Base-by-base conservation (phyloP, 1,140 invertebrate genomes). In the Euglossa dilemma region DNA sequence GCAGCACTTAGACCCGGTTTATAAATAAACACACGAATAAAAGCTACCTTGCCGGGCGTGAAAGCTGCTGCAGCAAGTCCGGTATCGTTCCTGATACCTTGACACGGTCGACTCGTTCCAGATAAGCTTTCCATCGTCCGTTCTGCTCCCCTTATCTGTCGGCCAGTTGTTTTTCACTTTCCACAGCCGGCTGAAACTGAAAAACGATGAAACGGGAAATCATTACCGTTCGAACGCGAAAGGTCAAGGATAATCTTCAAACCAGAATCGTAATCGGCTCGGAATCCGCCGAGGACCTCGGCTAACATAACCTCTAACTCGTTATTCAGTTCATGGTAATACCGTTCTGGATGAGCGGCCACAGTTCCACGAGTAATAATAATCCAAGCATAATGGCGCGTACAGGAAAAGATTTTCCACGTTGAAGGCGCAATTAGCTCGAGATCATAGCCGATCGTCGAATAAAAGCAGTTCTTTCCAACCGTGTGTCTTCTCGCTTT, bases 51-150 rank as follows among this genome's bases (percentile, higher is more conserved):
- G 28, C 18, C n/a, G 16, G 18, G 25, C 69, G 78, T 80, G 78
- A 80, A 80, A 80, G 79, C 71, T 20, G n/a, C 54, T 25, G 47
- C 25, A 20, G n/a, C 25, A 56, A 47, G 77, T 54, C 36, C 52
- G 43, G n/a, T 69, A 69, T 78, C 54, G 66, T 59, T 76, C 36
- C 47, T 43, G 74, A 52, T 56, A 81, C 79, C 79, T 81, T 81
- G 79, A 81, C 79, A 81, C 43, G 61, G 61, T 28, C 71, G 61
- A 66, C 79, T 81, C 79, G 79, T 81, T 74, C 36, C 47, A 64
- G 20, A 54, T 52, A 45, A 75, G 61, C 28, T 66, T 81, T 72
- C 78, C 36, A 28, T 6, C 18, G 4, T 66, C n/a, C 52, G 50
- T 57, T 56, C 61, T 23, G 66, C 43, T 25, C 57, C 43, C 28